These are phyloP conservation scores for Axis porcinus DNA, from an alignment of 2,113 vertebrate genomes.

Conservation along the genomic window DNA sequence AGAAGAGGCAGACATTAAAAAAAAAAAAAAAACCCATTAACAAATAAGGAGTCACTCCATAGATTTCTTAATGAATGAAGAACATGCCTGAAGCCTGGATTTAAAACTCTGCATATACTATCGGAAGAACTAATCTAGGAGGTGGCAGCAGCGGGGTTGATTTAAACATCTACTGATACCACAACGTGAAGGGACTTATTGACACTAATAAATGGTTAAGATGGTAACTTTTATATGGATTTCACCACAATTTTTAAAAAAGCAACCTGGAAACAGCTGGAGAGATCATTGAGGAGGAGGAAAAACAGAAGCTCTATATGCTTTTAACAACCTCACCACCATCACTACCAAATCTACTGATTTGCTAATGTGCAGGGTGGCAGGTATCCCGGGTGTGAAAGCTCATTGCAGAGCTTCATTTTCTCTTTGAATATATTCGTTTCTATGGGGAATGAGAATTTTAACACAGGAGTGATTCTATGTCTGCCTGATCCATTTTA, in stretches of 20 bases:
- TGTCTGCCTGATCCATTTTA: background rate
- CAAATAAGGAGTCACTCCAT: background rate
- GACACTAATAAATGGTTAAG: background rate
- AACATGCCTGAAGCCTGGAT: background rate
- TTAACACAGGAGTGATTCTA: background rate
- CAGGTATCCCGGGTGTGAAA: background rate
- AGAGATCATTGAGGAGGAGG: background rate
- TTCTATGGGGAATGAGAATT: background rate
- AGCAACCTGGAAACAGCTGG: background rate
- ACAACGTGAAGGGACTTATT: background rate
- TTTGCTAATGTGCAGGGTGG: background rate
- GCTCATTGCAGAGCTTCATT: background rate
- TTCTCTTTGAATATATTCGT: background rate
- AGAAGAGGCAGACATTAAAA: background rate
- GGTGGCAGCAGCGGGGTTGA: background rate
- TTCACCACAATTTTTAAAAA: background rate
- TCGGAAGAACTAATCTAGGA: background rate
- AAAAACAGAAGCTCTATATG: background rate
- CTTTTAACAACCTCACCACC: background rate
- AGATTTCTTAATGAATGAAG: background rate
- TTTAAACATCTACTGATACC: background rate
- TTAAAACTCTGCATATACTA: background rate
- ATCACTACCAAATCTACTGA: background rate
- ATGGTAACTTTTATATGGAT: background rate
- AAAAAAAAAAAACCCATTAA: background rate